Conservation (phyloP, 2,113 vertebrate species). For the Polypterus senegalus region DNA sequence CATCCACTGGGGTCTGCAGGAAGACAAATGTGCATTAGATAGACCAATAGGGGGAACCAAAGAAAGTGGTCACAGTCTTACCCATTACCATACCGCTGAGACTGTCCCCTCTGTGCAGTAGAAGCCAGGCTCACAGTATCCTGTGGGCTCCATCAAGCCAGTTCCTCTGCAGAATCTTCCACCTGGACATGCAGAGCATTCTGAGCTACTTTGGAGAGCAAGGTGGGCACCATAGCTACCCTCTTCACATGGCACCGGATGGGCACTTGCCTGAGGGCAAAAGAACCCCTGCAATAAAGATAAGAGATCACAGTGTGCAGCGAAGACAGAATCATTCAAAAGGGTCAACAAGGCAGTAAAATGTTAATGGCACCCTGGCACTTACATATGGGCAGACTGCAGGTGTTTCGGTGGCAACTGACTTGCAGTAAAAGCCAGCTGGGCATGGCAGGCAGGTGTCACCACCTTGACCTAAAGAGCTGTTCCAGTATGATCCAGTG, state of each 20-base stretch:
- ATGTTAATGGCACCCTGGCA: not conserved
- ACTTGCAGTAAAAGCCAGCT: slow-evolving; percentile 54
- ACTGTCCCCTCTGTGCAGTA: slow-evolving; percentile 59
- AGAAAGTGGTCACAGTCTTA: too few relatives aligned
- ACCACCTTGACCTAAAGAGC: slow-evolving; percentile 38
- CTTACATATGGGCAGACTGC: slow-evolving; percentile 57
- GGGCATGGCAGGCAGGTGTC: slow-evolving; percentile 51
- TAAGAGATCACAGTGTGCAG: not conserved
- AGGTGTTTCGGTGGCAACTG: slow-evolving; percentile 46
- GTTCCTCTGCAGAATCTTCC: slow-evolving; percentile 57
- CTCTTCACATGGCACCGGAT: slow-evolving; percentile 56
- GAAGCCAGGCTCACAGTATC: slow-evolving; percentile 60
- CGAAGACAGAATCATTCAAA: not conserved
- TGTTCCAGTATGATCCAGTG: slow-evolving; percentile 57
- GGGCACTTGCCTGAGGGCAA: slow-evolving; percentile 50
- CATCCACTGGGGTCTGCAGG: slow-evolving; percentile 52
- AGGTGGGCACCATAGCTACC: slow-evolving; percentile 55
- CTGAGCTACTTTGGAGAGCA: slow-evolving; percentile 32
- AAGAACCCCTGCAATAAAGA: slow-evolving; percentile 55
- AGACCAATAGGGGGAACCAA: not conserved
- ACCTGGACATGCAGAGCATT: slow-evolving; percentile 53
- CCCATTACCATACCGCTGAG: slow-evolving; percentile 47
- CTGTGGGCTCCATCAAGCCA: slow-evolving; percentile 49
- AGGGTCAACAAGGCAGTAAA: not conserved
- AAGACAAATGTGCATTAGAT: not conserved